A percentile compares a stretch with the other conserved stretches of the same genome.
phyloP scores from a whole-genome alignment of 2,888 invertebrate genomes.

The Piscicola geometra region DNA sequence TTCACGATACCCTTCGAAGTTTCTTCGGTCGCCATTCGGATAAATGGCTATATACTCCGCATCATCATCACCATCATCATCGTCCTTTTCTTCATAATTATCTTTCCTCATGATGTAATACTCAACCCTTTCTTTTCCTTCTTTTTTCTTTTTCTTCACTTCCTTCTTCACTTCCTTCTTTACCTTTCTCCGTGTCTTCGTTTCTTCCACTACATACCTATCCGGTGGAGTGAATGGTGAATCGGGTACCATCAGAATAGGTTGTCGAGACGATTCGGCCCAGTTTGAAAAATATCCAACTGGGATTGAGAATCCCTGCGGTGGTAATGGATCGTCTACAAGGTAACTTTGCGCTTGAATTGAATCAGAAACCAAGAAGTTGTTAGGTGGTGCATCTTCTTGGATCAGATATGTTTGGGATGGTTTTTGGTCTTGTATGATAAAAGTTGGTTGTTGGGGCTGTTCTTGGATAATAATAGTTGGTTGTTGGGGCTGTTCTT shows the following conservation, averaged over 20 bases:
- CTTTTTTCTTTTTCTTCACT: constrained; percentile 37
- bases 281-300: constrained; percentile 42
- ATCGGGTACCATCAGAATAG: constrained; percentile 39
- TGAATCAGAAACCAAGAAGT: not conserved
- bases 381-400: not conserved
- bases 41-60: not conserved
- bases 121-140: constrained; percentile 42
- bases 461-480: no score
- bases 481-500: no score
- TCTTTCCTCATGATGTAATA: constrained; percentile 5
- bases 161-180: not conserved
- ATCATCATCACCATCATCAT: not conserved
- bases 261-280: constrained; percentile 36
- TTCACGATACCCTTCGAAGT: not conserved
- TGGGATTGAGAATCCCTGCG: not conserved
- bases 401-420: no score
- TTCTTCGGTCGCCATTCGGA: not conserved
- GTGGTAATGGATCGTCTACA: not conserved
- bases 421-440: no score
- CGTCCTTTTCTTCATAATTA: not conserved
- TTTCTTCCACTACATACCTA: constrained; percentile 37
- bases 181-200: constrained; percentile 16
- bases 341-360: not conserved
- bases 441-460: no score
- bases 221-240: constrained; percentile 33